Evolutionary conservation across 2,113 vertebrate genomes (phyloP).

Genomic region (Mesembrinibis cayennensis): DNA sequence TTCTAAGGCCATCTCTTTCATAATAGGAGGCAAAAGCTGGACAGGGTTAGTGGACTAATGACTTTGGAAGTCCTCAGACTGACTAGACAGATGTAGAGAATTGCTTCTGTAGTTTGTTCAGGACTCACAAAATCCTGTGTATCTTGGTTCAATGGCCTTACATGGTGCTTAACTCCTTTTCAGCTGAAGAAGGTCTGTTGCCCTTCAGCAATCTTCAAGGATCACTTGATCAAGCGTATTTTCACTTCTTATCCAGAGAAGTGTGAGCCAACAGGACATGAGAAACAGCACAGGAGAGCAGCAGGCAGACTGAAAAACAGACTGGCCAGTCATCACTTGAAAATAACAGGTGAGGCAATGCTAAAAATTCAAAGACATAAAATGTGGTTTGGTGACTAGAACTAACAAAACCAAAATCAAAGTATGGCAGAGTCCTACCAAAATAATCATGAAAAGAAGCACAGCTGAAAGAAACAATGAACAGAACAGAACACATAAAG

Average conservation of each 20-base stretch:
- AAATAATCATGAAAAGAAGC: background rate
- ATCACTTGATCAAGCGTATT: background rate
- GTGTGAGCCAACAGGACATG: background rate
- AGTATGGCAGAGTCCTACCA: background rate
- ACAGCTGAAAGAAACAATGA: background rate
- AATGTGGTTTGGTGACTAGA: background rate
- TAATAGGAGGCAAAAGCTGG: background rate
- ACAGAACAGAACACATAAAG: background rate
- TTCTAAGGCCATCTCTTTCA: background rate
- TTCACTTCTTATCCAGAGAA: background rate
- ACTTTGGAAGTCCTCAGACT: background rate
- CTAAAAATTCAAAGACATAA: background rate
- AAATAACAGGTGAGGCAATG: background rate
- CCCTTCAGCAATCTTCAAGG: background rate
- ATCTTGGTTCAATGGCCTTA: background rate
- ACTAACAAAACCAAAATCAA: background rate
- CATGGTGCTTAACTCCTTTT: background rate
- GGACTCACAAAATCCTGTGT: background rate
- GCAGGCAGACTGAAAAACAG: background rate
- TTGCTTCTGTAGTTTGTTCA: background rate
- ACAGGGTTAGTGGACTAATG: background rate
- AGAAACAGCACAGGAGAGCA: background rate
- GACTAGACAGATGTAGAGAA: background rate
- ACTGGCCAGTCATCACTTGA: background rate
- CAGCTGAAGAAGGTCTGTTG: background rate